A percentile compares a stretch with the other conserved stretches of the same genome.
Evolutionary conservation across 2,797 vertebrate species (phyloP).

Genomic region (Sparus aurata): DNA sequence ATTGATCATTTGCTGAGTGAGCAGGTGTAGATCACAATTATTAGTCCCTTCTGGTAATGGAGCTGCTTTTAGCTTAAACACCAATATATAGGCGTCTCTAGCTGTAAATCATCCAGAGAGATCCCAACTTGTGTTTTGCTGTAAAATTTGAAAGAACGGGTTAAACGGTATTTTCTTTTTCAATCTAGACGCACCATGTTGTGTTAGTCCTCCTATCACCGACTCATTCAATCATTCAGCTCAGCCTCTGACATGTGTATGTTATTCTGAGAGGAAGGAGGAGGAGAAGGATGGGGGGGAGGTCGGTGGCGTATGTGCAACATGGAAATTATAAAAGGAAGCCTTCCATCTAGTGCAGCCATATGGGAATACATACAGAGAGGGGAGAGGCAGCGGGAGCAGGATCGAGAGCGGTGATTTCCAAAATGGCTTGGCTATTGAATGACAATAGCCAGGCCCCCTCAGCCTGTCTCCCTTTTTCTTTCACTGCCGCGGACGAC

Average conservation of each 20-base stretch:
- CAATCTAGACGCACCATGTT: constrained; percentile 38
- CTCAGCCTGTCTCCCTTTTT: constrained; percentile 57
- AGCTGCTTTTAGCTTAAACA: constrained; percentile 68
- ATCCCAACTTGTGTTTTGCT: constrained; percentile 40
- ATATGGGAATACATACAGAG: constrained; percentile 82
- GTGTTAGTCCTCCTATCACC: constrained; percentile 22
- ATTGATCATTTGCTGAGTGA: constrained; percentile 75
- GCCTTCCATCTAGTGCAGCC: constrained; percentile 85
- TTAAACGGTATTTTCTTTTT: constrained; percentile 36
- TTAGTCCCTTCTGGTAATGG: constrained; percentile 61
- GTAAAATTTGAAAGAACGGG: constrained; percentile 40
- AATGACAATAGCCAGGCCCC: constrained; percentile 89
- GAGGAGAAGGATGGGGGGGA: background rate
- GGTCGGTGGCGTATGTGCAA: constrained; percentile 77
- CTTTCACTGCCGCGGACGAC: constrained; percentile 66
- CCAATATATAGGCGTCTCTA: constrained; percentile 48
- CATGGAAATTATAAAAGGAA: constrained; percentile 87
- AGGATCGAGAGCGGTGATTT: constrained; percentile 82
- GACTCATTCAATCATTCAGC: constrained; percentile 53
- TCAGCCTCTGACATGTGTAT: constrained; percentile 57
- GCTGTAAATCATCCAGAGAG: constrained; percentile 50
- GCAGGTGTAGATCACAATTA: constrained; percentile 67
- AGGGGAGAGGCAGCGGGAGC: constrained; percentile 78
- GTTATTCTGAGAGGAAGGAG: constrained; percentile 40
- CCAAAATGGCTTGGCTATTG: constrained; percentile 85